A percentile compares a stretch with the other conserved stretches of the same genome.
phyloP scores from a whole-genome alignment of 2,888 invertebrate species.

The Chloromyia formosa region DNA sequence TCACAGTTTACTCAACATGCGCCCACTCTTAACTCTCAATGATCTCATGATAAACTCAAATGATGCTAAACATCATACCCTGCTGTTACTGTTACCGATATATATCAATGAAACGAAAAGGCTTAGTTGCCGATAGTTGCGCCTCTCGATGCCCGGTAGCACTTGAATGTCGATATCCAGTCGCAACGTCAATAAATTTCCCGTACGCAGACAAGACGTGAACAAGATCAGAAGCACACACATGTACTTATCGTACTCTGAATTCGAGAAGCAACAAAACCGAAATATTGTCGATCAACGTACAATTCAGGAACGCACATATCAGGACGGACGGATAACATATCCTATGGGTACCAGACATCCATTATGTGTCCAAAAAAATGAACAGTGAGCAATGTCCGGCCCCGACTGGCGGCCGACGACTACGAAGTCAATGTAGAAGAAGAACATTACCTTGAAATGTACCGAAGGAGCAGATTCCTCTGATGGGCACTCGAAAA shows the following conservation, averaged over 20 bases:
- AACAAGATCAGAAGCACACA: conserved; percentile 38
- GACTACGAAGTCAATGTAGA: too few species aligned
- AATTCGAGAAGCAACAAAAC: conserved; percentile 26
- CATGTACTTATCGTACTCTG: too few species aligned
- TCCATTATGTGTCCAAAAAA: conserved; percentile 47
- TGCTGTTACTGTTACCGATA: not conserved
- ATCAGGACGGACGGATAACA: conserved; percentile 28
- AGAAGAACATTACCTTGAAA: conserved; percentile 24
- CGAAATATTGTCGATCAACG: conserved; percentile 20
- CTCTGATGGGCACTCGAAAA: not conserved
- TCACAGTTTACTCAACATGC: not conserved
- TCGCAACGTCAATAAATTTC: conserved; percentile 63
- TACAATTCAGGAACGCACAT: conserved; percentile 44
- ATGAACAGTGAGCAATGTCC: conserved; percentile 42
- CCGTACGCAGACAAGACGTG: conserved; percentile 54
- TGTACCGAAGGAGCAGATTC: conserved; percentile 46
- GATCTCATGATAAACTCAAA: not conserved
- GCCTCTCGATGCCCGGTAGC: conserved; percentile 62
- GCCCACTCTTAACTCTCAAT: not conserved
- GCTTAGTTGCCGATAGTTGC: conserved; percentile 17
- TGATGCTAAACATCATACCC: not conserved
- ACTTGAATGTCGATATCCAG: conserved; percentile 63
- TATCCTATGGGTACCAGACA: conserved; percentile 44
- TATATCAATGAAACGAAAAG: conserved; percentile 19
- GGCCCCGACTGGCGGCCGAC: not conserved